These are phyloP conservation scores for Bombyx mori DNA, from an alignment of 1,140 invertebrate genomes.

Conservation along the genomic window DNA sequence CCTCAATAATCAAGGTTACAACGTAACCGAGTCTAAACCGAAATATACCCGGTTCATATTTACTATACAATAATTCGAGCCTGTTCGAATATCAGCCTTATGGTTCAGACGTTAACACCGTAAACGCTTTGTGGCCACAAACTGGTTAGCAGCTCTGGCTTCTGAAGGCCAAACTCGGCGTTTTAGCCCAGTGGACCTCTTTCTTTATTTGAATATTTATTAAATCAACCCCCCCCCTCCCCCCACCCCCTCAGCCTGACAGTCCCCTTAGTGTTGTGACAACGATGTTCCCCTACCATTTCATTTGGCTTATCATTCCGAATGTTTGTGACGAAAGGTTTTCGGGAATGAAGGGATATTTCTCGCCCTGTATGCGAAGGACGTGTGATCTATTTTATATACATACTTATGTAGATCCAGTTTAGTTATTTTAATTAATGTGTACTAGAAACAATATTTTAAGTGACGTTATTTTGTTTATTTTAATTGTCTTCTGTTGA, in stretches of 20 bases:
- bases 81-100: conserved; percentile 1
- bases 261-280: conserved; percentile 24
- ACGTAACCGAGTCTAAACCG: no score
- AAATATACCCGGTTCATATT: no score
- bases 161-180: conserved; percentile 16
- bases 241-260: conserved; percentile 18
- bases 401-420: no score
- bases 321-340: conserved; percentile 15
- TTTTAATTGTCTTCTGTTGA: no score
- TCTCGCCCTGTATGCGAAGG: no score
- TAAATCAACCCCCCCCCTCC: conserved; percentile 30
- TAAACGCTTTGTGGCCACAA: conserved; percentile 2
- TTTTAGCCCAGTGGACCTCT: conserved; percentile 28
- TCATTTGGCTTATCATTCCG: conserved; percentile 18
- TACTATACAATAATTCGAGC: not conserved
- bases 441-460: no score
- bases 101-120: not conserved
- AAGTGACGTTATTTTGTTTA: no score
- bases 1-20: no score
- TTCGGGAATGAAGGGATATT: conserved; percentile 4
- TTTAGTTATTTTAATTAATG: no score
- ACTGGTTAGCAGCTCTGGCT: conserved; percentile 8
- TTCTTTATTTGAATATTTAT: conserved; percentile 48
- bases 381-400: no score
- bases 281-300: conserved; percentile 23